Evolutionary conservation across 2,113 vertebrate genomes (phyloP), one percentile per base, ranked within the genome.

Genomic region (Natator depressus): DNA sequence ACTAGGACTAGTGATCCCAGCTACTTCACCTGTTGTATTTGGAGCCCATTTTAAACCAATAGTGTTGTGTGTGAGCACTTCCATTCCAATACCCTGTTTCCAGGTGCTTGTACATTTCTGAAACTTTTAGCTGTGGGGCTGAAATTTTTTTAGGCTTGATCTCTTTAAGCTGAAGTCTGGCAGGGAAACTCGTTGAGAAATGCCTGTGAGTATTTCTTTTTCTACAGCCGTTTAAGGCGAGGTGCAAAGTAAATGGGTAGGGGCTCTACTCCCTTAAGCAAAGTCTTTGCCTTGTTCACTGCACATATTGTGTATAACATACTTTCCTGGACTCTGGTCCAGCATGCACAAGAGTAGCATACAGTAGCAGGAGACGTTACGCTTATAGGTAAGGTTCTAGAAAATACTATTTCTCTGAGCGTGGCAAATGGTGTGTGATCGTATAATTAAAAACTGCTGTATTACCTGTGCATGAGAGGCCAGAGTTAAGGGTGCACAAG

Each of bases 381-480:
- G 4, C 84, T 57, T 10, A n/a, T 79, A 89, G 53, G 1, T 0
- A 0, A 14, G 24, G 6, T 78, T 93, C 62, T 0, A 0, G 79
- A 50, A 94, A 5, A 4, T 10, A 0, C 82, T 83, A 27, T n/a
- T 79, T 86, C 38, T 0, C 0, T 80, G n/a, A 8, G 20, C 5
- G 1, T 7, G 49, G 22, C 35, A 57, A 82, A 50, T 78, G 27
- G 22, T 11, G 3, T 89, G 92, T 80, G 83, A 53, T 0, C 3
- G 51, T 38, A 10, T 81, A 76, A 78, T 50, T 93, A 38, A 38
- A 20, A 72, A 22, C 65, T 11, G 19, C n/a, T 38, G n/a, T n/a
- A 10, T 72, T 69, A 69, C 31, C 35, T n/a, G n/a, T 9, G 62
- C 8, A 5, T 79, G 55, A 54, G 57, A 55, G 53, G 47, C 47